phyloP scores from a whole-genome alignment of 2,113 vertebrate genomes.

The Xiphorhynchus elegans region DNA sequence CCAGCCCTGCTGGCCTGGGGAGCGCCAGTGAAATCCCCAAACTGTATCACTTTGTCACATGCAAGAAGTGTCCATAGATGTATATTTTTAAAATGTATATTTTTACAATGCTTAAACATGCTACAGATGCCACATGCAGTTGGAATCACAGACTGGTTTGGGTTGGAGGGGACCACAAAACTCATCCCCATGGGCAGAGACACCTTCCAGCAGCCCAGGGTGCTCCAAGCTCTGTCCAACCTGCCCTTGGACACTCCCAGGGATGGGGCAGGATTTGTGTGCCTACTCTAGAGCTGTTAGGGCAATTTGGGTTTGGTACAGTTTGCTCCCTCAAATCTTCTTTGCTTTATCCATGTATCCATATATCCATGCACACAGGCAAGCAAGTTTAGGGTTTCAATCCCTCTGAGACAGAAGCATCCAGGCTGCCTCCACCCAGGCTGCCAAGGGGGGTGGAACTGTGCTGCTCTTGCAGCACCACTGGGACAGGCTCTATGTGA shows the following conservation, averaged over 20 bases:
- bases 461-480: neutral
- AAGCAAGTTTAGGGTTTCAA: neutral
- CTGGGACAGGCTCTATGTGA: neutral
- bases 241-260: neutral
- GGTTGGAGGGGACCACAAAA: neutral
- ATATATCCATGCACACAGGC: rapidly evolving
- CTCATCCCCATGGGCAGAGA: neutral
- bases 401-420: neutral
- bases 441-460: neutral
- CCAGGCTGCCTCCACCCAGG: neutral
- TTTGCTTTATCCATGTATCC: neutral
- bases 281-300: rapidly evolving
- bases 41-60: neutral
- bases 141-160: neutral
- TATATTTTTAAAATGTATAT: rapidly evolving
- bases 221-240: neutral
- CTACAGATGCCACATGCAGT: neutral
- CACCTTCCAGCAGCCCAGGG: neutral
- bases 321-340: neutral
- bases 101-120: neutral
- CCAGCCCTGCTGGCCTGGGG: neutral
- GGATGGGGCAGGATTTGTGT: neutral
- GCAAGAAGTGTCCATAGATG: neutral
- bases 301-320: neutral
- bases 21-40: neutral